phyloP scores from a whole-genome alignment of 1,140 invertebrate genomes.

The Chrysopa pallens region DNA sequence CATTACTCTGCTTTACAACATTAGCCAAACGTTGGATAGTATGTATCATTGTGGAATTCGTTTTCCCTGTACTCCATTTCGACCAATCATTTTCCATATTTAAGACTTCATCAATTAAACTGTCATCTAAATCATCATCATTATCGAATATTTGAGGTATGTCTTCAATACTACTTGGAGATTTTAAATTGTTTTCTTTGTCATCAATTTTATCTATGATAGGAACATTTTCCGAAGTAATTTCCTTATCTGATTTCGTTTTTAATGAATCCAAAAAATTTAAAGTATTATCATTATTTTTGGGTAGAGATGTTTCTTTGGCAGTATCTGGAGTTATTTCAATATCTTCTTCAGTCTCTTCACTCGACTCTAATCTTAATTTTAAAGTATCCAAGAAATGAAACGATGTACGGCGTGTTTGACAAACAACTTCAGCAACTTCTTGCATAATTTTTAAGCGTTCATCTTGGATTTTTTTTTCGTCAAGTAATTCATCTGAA shows the following conservation, averaged over 20 bases:
- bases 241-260: background rate
- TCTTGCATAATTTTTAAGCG: constrained; percentile 16
- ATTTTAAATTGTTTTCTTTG: no score
- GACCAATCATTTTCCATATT: background rate
- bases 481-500: constrained; percentile 13
- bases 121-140: no score
- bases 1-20: background rate
- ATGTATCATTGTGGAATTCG: background rate
- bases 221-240: background rate
- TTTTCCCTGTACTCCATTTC: background rate
- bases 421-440: constrained; percentile 7
- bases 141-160: no score
- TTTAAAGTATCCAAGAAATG: no score
- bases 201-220: background rate
- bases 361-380: no score
- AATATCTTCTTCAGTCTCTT: no score
- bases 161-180: no score
- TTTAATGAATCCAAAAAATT: constrained; percentile 15
- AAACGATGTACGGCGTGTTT: no score
- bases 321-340: no score
- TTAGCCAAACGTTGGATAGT: background rate
- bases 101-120: no score
- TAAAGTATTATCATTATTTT: constrained; percentile 7
- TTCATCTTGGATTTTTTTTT: constrained; percentile 14
- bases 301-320: no score